Evolutionary conservation across 2,797 vertebrate genomes (phyloP).

Genomic region (Poliocrania exsul): DNA sequence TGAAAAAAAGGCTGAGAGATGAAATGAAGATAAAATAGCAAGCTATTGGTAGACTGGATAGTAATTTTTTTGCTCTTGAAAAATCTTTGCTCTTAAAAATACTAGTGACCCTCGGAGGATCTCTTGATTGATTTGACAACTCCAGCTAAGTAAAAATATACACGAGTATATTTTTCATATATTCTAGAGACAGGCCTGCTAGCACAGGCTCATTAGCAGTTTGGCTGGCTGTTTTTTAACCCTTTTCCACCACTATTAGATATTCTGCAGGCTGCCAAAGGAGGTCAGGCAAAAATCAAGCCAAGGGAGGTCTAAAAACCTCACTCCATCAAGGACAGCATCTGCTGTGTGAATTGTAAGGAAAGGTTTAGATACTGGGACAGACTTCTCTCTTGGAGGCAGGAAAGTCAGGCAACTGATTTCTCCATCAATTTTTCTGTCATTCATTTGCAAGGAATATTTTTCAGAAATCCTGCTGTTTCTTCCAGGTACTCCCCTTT

Average conservation of each 20-base stretch:
- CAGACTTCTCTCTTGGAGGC: slow-evolving; percentile 11
- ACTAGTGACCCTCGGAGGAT: slow-evolving; percentile 55
- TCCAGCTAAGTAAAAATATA: background rate
- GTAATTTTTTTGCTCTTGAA: slow-evolving; percentile 6
- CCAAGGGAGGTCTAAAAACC: slow-evolving; percentile 33
- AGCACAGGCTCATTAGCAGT: background rate
- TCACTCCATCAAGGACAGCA: slow-evolving; percentile 18
- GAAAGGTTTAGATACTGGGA: slow-evolving; percentile 37
- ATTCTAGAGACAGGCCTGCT: background rate
- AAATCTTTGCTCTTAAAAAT: background rate
- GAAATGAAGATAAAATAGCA: slow-evolving; percentile 24
- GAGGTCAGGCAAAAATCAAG: slow-evolving; percentile 41
- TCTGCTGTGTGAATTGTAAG: slow-evolving; percentile 37
- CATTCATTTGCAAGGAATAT: slow-evolving; percentile 41
- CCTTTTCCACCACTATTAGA: slow-evolving; percentile 10
- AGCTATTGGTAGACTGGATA: background rate
- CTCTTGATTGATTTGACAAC: slow-evolving; percentile 37
- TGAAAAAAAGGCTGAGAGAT: background rate
- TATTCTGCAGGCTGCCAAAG: slow-evolving; percentile 25
- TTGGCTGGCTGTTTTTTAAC: slow-evolving; percentile 19
- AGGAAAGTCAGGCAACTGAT: slow-evolving; percentile 39
- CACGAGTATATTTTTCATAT: slow-evolving; percentile 25
- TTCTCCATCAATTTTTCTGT: slow-evolving; percentile 54
- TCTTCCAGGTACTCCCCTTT: slow-evolving; percentile 48
- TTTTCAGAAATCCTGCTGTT: slow-evolving; percentile 46